A percentile compares a stretch with the other conserved stretches of the same genome.
These are phyloP conservation scores for Thamnophis elegans DNA, from an alignment of 2,797 vertebrate genomes.

Conservation along the genomic window DNA sequence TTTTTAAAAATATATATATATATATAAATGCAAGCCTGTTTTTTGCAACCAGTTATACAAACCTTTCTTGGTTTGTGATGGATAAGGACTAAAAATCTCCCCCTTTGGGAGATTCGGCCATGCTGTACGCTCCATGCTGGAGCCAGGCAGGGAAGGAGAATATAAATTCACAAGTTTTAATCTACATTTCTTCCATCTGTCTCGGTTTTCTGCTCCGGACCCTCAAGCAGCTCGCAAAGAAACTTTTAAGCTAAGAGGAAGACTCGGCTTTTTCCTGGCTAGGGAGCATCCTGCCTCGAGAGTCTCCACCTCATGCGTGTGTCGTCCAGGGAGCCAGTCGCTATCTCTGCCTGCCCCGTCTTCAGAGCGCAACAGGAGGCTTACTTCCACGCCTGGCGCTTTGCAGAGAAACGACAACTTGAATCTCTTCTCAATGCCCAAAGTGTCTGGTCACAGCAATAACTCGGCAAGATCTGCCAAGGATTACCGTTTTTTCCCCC, in stretches of 20 bases:
- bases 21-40: neutral
- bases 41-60: neutral
- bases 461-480: neutral
- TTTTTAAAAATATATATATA: too few relatives aligned
- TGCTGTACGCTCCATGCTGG: neutral
- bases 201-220: neutral
- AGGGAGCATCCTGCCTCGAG: neutral
- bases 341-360: neutral
- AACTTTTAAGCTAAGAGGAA: neutral
- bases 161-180: neutral
- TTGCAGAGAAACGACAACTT: neutral
- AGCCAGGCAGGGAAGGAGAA: neutral
- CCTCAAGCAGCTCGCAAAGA: neutral
- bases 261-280: neutral
- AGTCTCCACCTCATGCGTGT: neutral
- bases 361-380: neutral
- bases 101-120: neutral
- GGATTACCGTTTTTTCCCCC: fast-evolving
- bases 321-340: neutral
- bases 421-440: neutral
- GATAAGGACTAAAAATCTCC: neutral
- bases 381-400: neutral
- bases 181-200: neutral
- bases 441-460: neutral
- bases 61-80: neutral